Base-by-base conservation (phyloP, 2,797 vertebrate species). In the Gallinago nigripennis region DNA sequence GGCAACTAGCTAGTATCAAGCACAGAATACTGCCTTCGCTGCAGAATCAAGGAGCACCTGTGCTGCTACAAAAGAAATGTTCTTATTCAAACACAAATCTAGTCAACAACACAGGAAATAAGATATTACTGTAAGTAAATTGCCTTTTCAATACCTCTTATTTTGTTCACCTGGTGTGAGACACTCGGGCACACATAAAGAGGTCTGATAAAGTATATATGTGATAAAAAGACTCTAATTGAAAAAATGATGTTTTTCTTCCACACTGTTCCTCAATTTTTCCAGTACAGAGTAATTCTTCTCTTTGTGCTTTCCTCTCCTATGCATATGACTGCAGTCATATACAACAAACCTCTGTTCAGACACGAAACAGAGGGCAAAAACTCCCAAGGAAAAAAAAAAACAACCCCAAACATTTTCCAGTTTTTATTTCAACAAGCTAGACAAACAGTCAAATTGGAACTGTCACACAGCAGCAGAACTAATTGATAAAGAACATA, bases 1-100 rank as follows among this genome's bases (percentile, higher is more conserved):
- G 75, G 95, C 92, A 94, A 97, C 95, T 90, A 43, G 90, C 91
- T 66, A 75, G 73, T 94, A 93, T 85, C 87, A 88, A 91, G 94
- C 90, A 90, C 73, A 84, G 70, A 92, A 86, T 64, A 83, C 68
- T 80, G 91, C 88, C 94, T 95, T 79, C 56, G 24, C 95, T 77
- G 94, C 92, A 94, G 95, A 96, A 94, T 30, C 94, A 64, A 72
- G 80, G 33, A 92, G 87, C 50, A 96, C 92, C 86, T 68, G 53
- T 56, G 84, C 91, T 57, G 58, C 87, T 92, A 96, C 86, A 91
- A 96, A 96, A 92, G 87, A 94, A 92, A 86, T 56, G 63, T 35
- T 83, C 94, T 90, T 73, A 91, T 88, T 94, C 77, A 77, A 93
- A 93, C 76, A 91, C 73, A 69, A 86, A 93, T 81, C 77, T 68